A percentile compares a stretch with the other conserved stretches of the same genome.
Evolutionary conservation across 2,113 vertebrate genomes (phyloP).

Genomic region (Hippocampus zosterae): DNA sequence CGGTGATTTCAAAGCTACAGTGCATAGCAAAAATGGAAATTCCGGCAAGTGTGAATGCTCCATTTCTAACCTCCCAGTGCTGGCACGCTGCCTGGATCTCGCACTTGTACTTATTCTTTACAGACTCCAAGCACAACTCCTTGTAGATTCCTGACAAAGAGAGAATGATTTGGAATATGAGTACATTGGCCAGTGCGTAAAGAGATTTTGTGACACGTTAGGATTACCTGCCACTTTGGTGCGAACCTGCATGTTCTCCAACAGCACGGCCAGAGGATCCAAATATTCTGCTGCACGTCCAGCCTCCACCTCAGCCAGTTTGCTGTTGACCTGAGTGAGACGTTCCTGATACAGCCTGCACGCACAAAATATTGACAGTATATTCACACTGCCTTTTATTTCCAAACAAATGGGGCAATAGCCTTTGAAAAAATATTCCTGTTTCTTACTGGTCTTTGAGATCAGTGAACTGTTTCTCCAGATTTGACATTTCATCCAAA

Average conservation of each 20-base stretch:
- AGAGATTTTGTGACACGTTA: background rate
- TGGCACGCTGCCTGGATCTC: slow-evolving; percentile 95
- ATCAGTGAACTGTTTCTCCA: slow-evolving; percentile 98
- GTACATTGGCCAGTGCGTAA: background rate
- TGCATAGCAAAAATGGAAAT: background rate
- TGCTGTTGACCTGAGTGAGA: slow-evolving; percentile 94
- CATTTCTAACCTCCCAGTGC: slow-evolving; percentile 86
- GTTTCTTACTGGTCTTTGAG: slow-evolving; percentile 94
- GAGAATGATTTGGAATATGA: background rate
- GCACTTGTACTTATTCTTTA: slow-evolving; percentile 97
- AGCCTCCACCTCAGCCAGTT: slow-evolving; percentile 91
- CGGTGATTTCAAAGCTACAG: too few relatives aligned
- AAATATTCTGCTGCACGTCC: slow-evolving; percentile 95
- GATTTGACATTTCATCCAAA: slow-evolving; percentile 96
- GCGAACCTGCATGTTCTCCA: slow-evolving; percentile 99
- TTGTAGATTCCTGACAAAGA: slow-evolving; percentile 83
- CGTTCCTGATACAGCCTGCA: slow-evolving; percentile 91
- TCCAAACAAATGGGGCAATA: background rate
- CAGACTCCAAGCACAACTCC: slow-evolving; percentile 91
- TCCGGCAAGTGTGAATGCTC: background rate
- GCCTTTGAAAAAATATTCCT: background rate
- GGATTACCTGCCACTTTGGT: slow-evolving; percentile 93
- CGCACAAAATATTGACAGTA: background rate
- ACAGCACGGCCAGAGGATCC: slow-evolving; percentile 91
- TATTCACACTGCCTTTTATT: background rate